Percentiles rank a stretch among this genome's conserved stretches.
Conservation (phyloP, 1,140 invertebrate genomes). For the Penaeus japonicus region DNA sequence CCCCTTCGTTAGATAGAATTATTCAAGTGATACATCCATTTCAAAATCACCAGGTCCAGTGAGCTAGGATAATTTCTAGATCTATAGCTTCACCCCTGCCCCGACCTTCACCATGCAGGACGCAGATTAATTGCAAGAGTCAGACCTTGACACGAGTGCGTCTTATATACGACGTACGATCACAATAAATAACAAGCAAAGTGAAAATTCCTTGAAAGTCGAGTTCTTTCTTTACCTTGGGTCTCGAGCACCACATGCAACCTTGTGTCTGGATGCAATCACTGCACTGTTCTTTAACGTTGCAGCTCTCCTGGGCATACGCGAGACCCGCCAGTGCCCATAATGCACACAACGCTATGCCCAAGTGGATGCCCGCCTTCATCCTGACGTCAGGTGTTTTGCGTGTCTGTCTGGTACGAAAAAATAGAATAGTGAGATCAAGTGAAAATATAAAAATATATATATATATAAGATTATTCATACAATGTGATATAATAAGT, state of each 20-base stretch:
- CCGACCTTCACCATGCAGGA: too few relatives aligned
- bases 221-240: background rate
- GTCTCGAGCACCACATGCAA: constrained; percentile 84
- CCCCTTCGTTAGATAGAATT: too few relatives aligned
- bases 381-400: background rate
- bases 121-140: too few relatives aligned
- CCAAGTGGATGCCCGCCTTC: background rate
- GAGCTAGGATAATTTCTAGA: too few relatives aligned
- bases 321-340: background rate
- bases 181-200: background rate
- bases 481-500: background rate
- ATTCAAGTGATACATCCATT: too few relatives aligned
- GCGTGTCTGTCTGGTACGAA: background rate
- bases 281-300: constrained; percentile 84
- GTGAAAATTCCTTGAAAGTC: background rate
- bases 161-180: background rate
- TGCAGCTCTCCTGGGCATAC: constrained; percentile 66
- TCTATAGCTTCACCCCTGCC: too few relatives aligned
- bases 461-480: too few relatives aligned
- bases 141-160: too few relatives aligned
- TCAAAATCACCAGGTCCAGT: too few relatives aligned
- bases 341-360: background rate
- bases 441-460: background rate
- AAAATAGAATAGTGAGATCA: background rate
- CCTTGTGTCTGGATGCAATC: constrained; percentile 88